Evolutionary conservation across 2,888 invertebrate genomes (phyloP).

Genomic region (Mythimna impura): DNA sequence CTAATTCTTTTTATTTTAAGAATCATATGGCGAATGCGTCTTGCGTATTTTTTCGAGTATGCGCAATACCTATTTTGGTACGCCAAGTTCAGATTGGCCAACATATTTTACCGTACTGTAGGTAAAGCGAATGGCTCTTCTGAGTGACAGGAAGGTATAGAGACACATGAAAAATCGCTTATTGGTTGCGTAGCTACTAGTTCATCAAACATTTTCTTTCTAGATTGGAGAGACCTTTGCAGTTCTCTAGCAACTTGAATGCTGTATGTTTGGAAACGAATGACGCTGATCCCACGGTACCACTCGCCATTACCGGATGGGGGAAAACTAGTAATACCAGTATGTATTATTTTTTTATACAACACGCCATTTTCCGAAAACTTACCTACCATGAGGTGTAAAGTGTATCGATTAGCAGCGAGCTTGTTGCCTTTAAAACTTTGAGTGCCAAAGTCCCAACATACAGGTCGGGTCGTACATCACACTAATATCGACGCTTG

Average conservation of each 20-base stretch:
- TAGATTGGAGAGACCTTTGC: conserved; percentile 77
- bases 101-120: not conserved
- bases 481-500: no score
- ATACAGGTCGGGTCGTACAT: no score
- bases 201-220: conserved; percentile 15
- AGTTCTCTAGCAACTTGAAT: conserved; percentile 72
- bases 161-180: not conserved
- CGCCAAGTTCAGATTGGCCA: no score
- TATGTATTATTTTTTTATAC: conserved; percentile 65
- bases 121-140: not conserved
- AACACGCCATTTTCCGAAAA: not conserved
- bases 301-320: conserved; percentile 85
- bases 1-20: no score
- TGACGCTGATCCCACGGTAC: conserved; percentile 68
- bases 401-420: no score
- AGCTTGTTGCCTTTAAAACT: no score
- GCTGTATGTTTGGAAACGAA: conserved; percentile 82
- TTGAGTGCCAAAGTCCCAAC: no score
- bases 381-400: no score
- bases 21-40: no score
- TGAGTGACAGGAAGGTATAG: not conserved
- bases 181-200: not conserved
- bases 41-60: not conserved
- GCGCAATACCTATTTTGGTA: no score
- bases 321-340: conserved; percentile 81